phyloP scores from a whole-genome alignment of 2,888 invertebrate genomes.

The Caradrina kadenii region DNA sequence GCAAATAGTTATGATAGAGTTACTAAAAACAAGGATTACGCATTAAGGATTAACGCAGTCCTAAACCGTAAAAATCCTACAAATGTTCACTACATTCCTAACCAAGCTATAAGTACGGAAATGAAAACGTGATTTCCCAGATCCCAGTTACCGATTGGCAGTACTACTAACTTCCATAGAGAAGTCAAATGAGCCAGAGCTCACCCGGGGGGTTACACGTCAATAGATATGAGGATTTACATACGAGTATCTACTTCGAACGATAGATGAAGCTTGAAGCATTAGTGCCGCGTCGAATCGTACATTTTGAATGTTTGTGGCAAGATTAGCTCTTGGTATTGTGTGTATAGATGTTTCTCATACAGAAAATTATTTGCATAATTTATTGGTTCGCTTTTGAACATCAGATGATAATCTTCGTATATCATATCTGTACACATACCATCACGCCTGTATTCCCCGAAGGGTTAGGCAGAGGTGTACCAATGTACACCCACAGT shows the following conservation, averaged over 20 bases:
- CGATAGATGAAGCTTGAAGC: slow-evolving; percentile 53
- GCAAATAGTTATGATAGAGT: too few relatives aligned
- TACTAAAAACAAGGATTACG: neutral
- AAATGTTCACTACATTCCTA: neutral
- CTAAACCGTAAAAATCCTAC: neutral
- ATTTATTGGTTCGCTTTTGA: neutral
- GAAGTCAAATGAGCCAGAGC: slow-evolving; percentile 56
- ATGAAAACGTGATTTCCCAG: slow-evolving; percentile 42
- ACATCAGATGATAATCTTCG: too few relatives aligned
- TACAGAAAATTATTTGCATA: neutral
- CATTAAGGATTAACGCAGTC: too few relatives aligned
- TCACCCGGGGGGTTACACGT: slow-evolving; percentile 56
- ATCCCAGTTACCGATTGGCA: slow-evolving; percentile 49
- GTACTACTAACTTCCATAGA: slow-evolving; percentile 45
- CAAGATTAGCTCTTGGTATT: slow-evolving; percentile 15
- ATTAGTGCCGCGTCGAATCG: slow-evolving; percentile 39
- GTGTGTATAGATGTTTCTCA: neutral
- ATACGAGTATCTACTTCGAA: slow-evolving; percentile 52
- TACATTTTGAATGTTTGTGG: slow-evolving; percentile 33
- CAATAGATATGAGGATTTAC: slow-evolving; percentile 61
- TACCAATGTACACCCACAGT: too few relatives aligned
- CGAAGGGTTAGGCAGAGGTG: too few relatives aligned
- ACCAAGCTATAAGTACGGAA: slow-evolving; percentile 22
- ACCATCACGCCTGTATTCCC: too few relatives aligned
- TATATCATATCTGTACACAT: too few relatives aligned